Base-by-base conservation (phyloP, 2,888 invertebrate species). In the Sipha maydis region DNA sequence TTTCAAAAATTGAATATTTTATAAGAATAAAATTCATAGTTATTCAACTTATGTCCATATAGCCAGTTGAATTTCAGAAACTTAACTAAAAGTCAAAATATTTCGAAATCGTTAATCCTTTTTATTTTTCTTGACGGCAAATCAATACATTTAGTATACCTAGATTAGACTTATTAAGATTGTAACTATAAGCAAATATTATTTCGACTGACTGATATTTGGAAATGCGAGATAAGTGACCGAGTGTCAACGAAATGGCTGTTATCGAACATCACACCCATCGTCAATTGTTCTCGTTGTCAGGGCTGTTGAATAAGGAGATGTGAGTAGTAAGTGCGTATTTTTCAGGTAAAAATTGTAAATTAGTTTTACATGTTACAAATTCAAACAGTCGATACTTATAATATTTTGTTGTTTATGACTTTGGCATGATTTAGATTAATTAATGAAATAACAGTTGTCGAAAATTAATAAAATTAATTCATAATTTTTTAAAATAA, bases 211-310 rank as follows among this genome's bases (percentile, higher is more conserved):
- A 41, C 31, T 73, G 41, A 48, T 21, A 38, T 56, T 79, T 25
- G 73, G 80, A 56, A 86, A 86, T 11, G 17, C 41, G 19, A 86
- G 86, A 86, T 86, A 86, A 86, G 73, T 73, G 86, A 80, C 80
- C 34, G 56, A 80, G 41, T 80, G 86, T 86, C 79, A 80, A 80
- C 79, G 86, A 38, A 61, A 56, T 56, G 78, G 73, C 25, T 41
- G 86, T 86, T 86, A 86, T 86, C 86, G 56, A 80, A 56, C 38
- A 41, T 86, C 80, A 86, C 86, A 73, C 80, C 80, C 86, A 38
- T 41, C 28, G 28, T 71, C 28, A 73, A 80, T 80, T 61, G 38
- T 80, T 80, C 28, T 69, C 67, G 19, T 76, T 11, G 48, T 48
- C 14, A 48, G 48, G 3, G 14, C 48, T 11, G 14, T 14, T 14